A percentile compares a stretch with the other conserved stretches of the same genome.
Conservation (phyloP, 2,797 vertebrate genomes). For the Xiphophorus birchmanni region DNA sequence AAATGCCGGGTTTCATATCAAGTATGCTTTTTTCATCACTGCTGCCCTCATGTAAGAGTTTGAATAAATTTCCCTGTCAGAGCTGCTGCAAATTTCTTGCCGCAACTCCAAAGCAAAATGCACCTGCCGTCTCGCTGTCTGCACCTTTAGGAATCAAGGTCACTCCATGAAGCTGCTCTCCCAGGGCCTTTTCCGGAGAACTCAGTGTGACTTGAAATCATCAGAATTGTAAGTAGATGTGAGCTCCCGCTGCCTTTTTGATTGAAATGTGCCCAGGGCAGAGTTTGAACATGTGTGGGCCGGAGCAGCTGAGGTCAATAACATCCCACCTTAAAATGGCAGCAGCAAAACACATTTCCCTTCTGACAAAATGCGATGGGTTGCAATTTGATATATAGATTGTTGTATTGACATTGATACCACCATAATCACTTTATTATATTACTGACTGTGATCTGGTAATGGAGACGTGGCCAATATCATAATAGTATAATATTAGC, state of each 20-base stretch:
- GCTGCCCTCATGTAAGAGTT: conserved; percentile 25
- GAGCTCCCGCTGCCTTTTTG: conserved; percentile 65
- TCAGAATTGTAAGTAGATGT: conserved; percentile 59
- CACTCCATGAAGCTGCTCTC: conserved; percentile 22
- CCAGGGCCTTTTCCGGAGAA: conserved; percentile 37
- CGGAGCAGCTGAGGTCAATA: conserved; percentile 54
- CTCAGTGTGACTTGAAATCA: conserved; percentile 48
- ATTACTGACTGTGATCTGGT: neutral
- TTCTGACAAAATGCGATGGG: neutral
- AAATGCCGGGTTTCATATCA: neutral
- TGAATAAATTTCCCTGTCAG: conserved; percentile 27
- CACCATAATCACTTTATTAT: neutral
- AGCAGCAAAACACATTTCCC: neutral
- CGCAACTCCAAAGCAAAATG: conserved; percentile 45
- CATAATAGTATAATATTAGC: conserved; percentile 28
- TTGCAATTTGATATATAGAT: conserved; percentile 6
- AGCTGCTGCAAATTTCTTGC: conserved; percentile 25
- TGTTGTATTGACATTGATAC: neutral
- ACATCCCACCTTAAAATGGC: conserved; percentile 36
- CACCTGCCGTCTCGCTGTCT: conserved; percentile 3
- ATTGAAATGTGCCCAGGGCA: conserved; percentile 67
- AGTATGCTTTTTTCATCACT: neutral
- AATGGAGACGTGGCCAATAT: conserved; percentile 4
- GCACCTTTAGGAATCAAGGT: conserved; percentile 29
- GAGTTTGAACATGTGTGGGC: conserved; percentile 49